Conservation (phyloP, 2,113 vertebrate genomes). For the Etheostoma cragini region DNA sequence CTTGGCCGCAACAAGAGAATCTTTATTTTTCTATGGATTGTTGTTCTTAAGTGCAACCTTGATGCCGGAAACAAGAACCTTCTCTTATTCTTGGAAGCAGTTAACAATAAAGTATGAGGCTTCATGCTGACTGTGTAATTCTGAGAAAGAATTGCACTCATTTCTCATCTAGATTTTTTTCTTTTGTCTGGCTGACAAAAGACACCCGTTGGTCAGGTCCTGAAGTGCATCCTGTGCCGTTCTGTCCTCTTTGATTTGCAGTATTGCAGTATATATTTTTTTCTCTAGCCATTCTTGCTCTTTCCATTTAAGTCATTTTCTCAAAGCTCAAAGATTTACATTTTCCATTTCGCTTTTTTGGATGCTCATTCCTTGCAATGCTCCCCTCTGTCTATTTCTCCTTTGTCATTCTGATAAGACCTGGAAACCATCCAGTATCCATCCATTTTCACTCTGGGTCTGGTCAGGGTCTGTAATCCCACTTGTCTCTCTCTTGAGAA, state of each 20-base stretch:
- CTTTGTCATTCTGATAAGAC: neutral
- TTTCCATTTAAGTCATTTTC: neutral
- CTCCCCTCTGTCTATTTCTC: neutral
- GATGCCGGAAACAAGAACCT: neutral
- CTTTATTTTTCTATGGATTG: neutral
- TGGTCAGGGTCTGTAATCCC: constrained; percentile 1
- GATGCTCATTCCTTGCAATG: constrained; percentile 5
- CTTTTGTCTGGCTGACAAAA: constrained; percentile 52
- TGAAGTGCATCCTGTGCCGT: neutral
- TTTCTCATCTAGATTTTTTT: constrained; percentile 59
- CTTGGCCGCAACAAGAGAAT: constrained; percentile 6
- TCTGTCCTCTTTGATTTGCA: neutral
- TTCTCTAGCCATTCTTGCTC: neutral
- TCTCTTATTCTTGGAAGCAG: neutral
- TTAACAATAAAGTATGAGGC: constrained; percentile 2
- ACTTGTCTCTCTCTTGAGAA: constrained; percentile 1
- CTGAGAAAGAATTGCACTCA: constrained; percentile 40
- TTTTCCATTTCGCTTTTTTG: neutral
- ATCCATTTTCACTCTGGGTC: constrained; percentile 10
- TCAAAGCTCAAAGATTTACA: neutral
- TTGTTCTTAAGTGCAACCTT: constrained; percentile 4
- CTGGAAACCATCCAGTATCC: neutral
- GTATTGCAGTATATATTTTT: neutral
- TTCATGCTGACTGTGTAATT: constrained; percentile 34
- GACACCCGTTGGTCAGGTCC: constrained; percentile 29